Evolutionary conservation across 2,113 vertebrate species (phyloP), one percentile per base, ranked within the genome.

Genomic region (Prunella himalayana): DNA sequence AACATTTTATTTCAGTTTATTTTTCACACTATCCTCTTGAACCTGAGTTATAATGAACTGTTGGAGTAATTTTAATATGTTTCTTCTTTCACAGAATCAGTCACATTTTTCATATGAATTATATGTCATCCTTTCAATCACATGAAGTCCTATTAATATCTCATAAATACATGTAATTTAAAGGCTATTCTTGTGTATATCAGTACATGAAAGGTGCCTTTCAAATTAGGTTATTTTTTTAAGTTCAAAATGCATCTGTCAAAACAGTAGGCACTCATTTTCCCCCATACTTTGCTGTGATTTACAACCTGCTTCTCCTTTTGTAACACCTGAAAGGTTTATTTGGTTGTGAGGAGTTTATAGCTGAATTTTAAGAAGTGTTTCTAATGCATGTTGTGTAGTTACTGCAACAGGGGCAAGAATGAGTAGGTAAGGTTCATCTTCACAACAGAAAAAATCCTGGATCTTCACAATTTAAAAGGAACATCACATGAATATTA

Each of bases 131-230:
- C 44, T 73, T 96, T 92, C 21, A 8, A 45, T 76, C 51, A 41
- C 1, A 0, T 31, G 9, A 66, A 54, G 11, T 69, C 25, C 14
- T 47, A 15, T 50, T 91, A 39, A 50, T 80, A 15, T 49, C 56
- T 76, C 27, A 53, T 11, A 73, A 85, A 68, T 79, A 45, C 18
- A 31, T 1, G 1, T 51, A 57, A 39, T 56, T 45, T 54, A 25
- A 47, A 70, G 59, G 4, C 10, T 53, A 10, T 60, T 66, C 19
- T 78, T 7, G 4, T 68, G 9, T 65, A 56, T 25, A 56, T 71
- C 27, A 63, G 5, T 42, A 68, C 27, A 21, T 11, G 27, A 27
- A 87, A 61, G 0, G 1, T 0, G 0, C 15, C 37, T 66, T 28
- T 53, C 73, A 75, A 73, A 41, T 69, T 15, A 24, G 21, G 9